These are phyloP conservation scores for Ammodytes dubius DNA, from an alignment of 2,113 vertebrate species.

Conservation along the genomic window DNA sequence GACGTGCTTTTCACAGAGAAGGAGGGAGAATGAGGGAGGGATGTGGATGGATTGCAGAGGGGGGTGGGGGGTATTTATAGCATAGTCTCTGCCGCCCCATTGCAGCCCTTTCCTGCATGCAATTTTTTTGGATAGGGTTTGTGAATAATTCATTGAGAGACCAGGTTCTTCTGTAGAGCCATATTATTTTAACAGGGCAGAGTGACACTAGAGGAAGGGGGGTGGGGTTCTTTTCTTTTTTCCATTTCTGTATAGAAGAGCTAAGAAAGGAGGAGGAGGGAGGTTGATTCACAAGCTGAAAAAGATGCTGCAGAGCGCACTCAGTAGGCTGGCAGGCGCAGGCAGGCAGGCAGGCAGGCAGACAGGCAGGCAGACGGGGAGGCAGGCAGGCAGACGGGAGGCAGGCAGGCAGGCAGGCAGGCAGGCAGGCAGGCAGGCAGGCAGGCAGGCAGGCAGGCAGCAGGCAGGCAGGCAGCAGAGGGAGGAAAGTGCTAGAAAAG, in stretches of 20 bases:
- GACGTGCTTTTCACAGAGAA: conserved; percentile 71
- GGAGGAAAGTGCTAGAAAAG: conserved; percentile 79
- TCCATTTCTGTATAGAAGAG: conserved; percentile 13
- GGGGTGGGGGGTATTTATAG: conserved; percentile 82
- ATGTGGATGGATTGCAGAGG: conserved; percentile 28
- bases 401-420: conserved; percentile 39
- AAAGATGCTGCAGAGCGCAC: conserved; percentile 73
- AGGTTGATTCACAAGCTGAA: conserved; percentile 66
- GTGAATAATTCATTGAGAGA: conserved; percentile 72
- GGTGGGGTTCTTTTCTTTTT: not conserved
- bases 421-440: conserved; percentile 42
- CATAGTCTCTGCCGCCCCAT: conserved; percentile 56
- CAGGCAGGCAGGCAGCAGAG: too few relatives aligned
- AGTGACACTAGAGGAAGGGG: conserved; percentile 34
- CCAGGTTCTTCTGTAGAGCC: conserved; percentile 37
- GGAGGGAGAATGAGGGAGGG: conserved; percentile 50
- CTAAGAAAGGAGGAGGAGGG: conserved; percentile 17
- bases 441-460: conserved; percentile 49
- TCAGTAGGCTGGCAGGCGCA: conserved; percentile 48
- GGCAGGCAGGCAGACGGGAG: conserved; percentile 45
- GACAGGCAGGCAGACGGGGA: conserved; percentile 43
- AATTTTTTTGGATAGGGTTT: conserved; percentile 51
- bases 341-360: conserved; percentile 45
- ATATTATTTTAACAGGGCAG: conserved; percentile 49
- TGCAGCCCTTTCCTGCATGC: conserved; percentile 68